These are phyloP conservation scores for Progne subis DNA, from an alignment of 2,113 vertebrate species.

Conservation along the genomic window DNA sequence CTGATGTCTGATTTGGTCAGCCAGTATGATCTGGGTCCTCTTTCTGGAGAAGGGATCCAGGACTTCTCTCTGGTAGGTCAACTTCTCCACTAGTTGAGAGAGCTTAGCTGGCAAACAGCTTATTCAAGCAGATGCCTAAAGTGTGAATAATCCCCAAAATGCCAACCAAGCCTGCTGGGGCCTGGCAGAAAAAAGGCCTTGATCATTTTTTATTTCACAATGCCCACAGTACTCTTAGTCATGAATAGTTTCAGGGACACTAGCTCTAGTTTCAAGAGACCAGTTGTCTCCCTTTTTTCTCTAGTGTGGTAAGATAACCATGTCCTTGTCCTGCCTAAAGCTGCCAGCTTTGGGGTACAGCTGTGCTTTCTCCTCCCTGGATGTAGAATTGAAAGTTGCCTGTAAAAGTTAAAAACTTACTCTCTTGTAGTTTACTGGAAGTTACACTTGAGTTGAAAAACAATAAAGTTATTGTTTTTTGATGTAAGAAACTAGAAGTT, in stretches of 20 bases:
- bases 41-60: not conserved
- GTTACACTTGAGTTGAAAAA: not conserved
- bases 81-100: not conserved
- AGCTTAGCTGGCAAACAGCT: not conserved
- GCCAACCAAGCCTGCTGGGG: not conserved
- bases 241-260: not conserved
- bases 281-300: not conserved
- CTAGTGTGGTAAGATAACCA: not conserved
- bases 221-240: not conserved
- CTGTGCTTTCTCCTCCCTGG: not conserved
- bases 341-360: not conserved
- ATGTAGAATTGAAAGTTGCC: not conserved
- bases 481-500: not conserved
- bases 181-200: not conserved
- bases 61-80: not conserved
- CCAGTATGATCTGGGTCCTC: not conserved
- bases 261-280: not conserved
- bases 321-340: not conserved
- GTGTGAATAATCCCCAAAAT: conserved; percentile 10
- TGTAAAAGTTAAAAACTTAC: not conserved
- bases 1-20: not conserved
- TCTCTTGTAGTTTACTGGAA: not conserved
- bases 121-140: not conserved
- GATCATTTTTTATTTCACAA: not conserved
- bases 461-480: not conserved